Conservation (phyloP, 2,888 invertebrate species). For the Orthosia gothica region DNA sequence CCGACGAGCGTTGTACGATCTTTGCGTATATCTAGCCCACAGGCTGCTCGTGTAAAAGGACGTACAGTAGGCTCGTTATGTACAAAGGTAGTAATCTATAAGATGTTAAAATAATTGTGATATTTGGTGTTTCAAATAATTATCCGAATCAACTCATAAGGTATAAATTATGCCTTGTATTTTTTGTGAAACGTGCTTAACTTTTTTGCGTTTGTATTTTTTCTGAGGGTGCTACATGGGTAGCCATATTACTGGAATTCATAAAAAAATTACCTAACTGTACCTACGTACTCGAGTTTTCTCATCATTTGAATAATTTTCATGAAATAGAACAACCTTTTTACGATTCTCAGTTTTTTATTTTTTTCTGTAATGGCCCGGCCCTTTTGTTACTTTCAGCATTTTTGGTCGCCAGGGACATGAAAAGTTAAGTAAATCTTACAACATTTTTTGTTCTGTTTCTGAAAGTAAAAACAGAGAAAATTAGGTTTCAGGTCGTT, state of each 20-base stretch:
- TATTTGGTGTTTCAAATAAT: neutral
- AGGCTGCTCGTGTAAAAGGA: no score
- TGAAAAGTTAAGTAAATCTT: constrained; percentile 11
- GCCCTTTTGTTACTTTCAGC: constrained; percentile 3
- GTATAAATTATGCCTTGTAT: no score
- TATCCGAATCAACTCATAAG: neutral
- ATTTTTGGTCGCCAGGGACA: constrained; percentile 5
- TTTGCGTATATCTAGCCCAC: no score
- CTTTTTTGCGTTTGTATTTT: neutral
- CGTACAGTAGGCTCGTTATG: no score
- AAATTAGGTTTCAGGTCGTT: constrained; percentile 8
- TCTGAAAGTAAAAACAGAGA: neutral
- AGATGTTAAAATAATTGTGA: neutral
- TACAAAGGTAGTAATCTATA: neutral
- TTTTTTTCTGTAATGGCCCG: constrained; percentile 5
- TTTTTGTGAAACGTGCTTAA: neutral
- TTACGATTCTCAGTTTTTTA: neutral
- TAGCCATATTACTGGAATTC: neutral
- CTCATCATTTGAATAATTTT: neutral
- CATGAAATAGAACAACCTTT: neutral
- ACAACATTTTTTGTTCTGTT: constrained; percentile 8
- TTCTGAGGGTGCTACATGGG: neutral
- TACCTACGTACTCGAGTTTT: neutral
- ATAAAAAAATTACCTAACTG: neutral
- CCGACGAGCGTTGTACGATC: no score